phyloP scores from a whole-genome alignment of 2,888 invertebrate species.

The Eristalis arbustorum region DNA sequence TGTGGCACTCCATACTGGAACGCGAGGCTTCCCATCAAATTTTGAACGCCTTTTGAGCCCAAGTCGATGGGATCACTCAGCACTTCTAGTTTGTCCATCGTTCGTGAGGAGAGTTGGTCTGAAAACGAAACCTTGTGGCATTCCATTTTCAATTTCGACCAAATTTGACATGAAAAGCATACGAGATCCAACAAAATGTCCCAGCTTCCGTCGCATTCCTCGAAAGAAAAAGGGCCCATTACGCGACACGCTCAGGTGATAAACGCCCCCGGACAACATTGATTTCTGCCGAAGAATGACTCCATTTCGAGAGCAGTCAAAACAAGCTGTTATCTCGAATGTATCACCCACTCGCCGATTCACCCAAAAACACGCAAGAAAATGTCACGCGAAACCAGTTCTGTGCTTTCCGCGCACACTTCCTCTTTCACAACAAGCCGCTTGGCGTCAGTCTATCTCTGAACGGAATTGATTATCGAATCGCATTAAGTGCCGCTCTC shows the following conservation, averaged over 20 bases:
- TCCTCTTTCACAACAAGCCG: conserved; percentile 16
- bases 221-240: too few relatives aligned
- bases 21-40: too few relatives aligned
- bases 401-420: neutral
- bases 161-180: neutral
- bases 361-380: neutral
- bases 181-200: neutral
- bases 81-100: too few relatives aligned
- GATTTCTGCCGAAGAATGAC: neutral
- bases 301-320: neutral
- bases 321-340: neutral
- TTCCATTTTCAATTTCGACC: too few relatives aligned
- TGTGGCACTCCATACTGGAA: neutral
- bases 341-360: conserved; percentile 9
- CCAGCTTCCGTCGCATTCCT: neutral
- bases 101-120: too few relatives aligned
- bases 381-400: neutral
- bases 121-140: too few relatives aligned
- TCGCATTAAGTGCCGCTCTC: conserved; percentile 22
- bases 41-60: too few relatives aligned
- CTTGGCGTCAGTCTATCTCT: neutral
- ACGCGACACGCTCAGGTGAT: neutral
- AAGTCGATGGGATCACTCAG: too few relatives aligned
- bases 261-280: neutral
- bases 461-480: conserved; percentile 25